Base-by-base conservation (phyloP, 1,140 invertebrate species). In the Carposina sasakii region DNA sequence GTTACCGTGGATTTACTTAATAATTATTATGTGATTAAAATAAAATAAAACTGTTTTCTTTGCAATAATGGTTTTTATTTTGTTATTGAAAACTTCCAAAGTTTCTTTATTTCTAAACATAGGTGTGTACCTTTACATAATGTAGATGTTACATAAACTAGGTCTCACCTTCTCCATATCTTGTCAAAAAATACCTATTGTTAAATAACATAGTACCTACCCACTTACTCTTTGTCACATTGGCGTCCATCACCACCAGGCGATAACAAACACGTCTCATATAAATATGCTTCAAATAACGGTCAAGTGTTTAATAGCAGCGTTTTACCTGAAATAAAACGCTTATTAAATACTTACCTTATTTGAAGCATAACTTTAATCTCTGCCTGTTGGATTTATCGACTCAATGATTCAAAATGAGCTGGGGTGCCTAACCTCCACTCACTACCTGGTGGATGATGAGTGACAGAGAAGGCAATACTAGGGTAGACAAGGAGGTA, bases 341-440 rank as follows among this genome's bases (percentile, higher is more conserved):
- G 42, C 42, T 23, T 44, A 44, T 44, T 31, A 44, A 44, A 16
- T 44, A 44, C 42, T 44, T 44, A 44, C 42, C 42, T 44, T 44
- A 44, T 44, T 44, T 20, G 42, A 44, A 44, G 42, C 42, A 19
- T 31, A 44, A 12, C 21, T 10, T 22, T 12, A 40, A 40, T 21
- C 5, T 40, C 6, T 31, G 23, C 40, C 40, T 15, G 22, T 9
- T 23, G n/a, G n/a, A n/a, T n/a, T 23, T 15, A 12, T 26, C 9
- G 13, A 17, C 40, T 5, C 24, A 30, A 33, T 26, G 31, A 33
- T n/a, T n/a, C n/a, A n/a, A n/a, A n/a, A n/a, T n/a, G n/a, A n/a
- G n/a, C n/a, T n/a, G n/a, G n/a, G n/a, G n/a, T n/a, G n/a, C n/a
- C n/a, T n/a, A n/a, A n/a, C n/a, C n/a, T n/a, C n/a, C n/a, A n/a